Evolutionary conservation across 2,888 invertebrate genomes (phyloP), one percentile per base, ranked within the genome.

Genomic region (Heliconius ethilla): DNA sequence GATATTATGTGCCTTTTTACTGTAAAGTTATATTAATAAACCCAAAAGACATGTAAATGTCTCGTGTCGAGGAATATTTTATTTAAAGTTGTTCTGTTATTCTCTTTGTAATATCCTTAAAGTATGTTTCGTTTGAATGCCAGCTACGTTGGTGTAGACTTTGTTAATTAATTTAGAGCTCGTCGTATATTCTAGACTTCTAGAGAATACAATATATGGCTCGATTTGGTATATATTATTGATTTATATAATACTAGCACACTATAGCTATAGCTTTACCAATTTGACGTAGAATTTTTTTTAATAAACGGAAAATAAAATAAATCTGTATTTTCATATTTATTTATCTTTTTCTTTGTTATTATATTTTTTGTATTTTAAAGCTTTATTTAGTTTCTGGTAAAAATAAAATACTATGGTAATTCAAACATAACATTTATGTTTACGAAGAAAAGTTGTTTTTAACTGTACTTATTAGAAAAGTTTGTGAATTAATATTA

Each of bases 151-250:
- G 33, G n/a, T 29, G 70, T 70, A 70, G 55, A 70, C 45, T 70
- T 55, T 70, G 51, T 70, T 70, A 70, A 51, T 70, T 70, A 70
- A 51, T 51, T 27, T 27, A 55, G 55, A 55, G 22, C 55, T 51
- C 51, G 29, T 29, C 45, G 29, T 29, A 70, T 70, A 13, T 55
- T 55, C 29, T 51, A 27, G 4, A 51, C 6, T 55, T 55, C 29
- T 51, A 27, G 4, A 51, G 18, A 29, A 22, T 29, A 70, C 22
- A 55, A n/a, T 25, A 11, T 15, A 25, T 25, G 11, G 15, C 13
- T 67, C 33, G 33, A 66, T 66, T 33, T 66, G 11, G 9, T 67
- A n/a, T 67, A 51, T 3, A 51, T 18, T 51, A 51, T 51, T 51
- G 51, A 51, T 51, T 51, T 51, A 7, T 51, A 7, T 51, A 22